Evolutionary conservation across 2,888 invertebrate genomes (phyloP).

Genomic region (Sinelater perroti): DNA sequence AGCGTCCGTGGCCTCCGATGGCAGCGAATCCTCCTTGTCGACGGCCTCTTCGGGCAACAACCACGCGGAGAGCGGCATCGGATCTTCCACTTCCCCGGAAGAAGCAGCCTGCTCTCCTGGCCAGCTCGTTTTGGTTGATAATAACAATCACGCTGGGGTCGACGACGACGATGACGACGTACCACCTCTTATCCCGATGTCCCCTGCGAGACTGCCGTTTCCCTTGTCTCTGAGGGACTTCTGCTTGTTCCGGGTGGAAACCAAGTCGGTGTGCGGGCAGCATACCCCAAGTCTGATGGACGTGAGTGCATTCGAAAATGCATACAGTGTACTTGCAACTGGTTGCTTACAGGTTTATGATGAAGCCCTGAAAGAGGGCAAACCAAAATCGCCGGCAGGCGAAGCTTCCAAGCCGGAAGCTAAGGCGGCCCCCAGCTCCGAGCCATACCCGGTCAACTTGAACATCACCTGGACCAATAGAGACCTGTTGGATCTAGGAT

Average conservation of each 20-base stretch:
- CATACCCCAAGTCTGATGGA: too few relatives aligned
- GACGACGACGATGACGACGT: too few relatives aligned
- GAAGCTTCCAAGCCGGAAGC: too few relatives aligned
- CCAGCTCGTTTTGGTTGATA: too few relatives aligned
- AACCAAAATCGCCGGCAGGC: not conserved
- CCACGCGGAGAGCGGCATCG: conserved; percentile 43
- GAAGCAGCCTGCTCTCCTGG: not conserved
- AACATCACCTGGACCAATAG: conserved; percentile 58
- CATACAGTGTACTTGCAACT: too few relatives aligned
- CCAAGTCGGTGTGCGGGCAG: too few relatives aligned
- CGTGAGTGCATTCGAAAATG: too few relatives aligned
- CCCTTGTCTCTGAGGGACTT: not conserved
- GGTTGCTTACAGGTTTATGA: not conserved
- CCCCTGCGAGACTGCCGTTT: too few relatives aligned
- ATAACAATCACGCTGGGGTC: too few relatives aligned
- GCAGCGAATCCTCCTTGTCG: conserved; percentile 64
- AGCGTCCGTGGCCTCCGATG: too few relatives aligned
- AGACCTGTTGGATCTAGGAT: conserved; percentile 68
- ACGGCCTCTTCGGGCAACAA: conserved; percentile 47
- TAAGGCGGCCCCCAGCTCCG: too few relatives aligned
- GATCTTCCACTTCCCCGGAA: not conserved
- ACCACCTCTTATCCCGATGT: too few relatives aligned
- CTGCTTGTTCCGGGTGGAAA: not conserved
- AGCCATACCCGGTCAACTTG: not conserved
- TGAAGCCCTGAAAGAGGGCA: not conserved